A percentile compares a stretch with the other conserved stretches of the same genome.
phyloP scores from a whole-genome alignment of 2,797 vertebrate genomes.

The Mormyrops boulengeri region DNA sequence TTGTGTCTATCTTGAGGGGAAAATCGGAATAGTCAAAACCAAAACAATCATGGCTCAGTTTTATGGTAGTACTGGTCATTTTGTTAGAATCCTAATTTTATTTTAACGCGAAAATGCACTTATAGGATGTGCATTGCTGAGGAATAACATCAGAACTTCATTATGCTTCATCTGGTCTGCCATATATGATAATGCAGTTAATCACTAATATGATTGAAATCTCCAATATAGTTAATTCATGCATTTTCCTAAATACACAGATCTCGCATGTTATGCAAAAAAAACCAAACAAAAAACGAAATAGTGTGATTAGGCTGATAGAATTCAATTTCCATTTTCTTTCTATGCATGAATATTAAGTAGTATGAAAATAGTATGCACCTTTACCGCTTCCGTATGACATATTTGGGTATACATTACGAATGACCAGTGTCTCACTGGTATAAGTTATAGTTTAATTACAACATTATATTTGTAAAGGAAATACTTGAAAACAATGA shows the following conservation, averaged over 20 bases:
- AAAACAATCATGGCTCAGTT: slow-evolving; percentile 11
- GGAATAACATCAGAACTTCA: not conserved
- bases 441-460: not conserved
- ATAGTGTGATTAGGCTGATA: not conserved
- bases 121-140: not conserved
- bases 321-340: not conserved
- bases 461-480: not conserved
- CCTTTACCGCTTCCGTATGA: not conserved
- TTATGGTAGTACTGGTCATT: not conserved
- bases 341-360: not conserved
- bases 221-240: not conserved
- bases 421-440: not conserved
- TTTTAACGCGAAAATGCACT: not conserved
- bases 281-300: not conserved
- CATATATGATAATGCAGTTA: slow-evolving; percentile 4
- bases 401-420: not conserved
- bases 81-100: slow-evolving; percentile 7
- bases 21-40: not conserved
- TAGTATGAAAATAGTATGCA: not conserved
- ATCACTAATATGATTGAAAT: slow-evolving; percentile 6
- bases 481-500: not conserved
- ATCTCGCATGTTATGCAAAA: not conserved
- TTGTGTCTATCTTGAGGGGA: not conserved
- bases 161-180: not conserved
- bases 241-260: not conserved